Percentiles rank a stretch among this genome's conserved stretches.
Conservation (phyloP, 2,113 vertebrate genomes). For the Halichoerus grypus region DNA sequence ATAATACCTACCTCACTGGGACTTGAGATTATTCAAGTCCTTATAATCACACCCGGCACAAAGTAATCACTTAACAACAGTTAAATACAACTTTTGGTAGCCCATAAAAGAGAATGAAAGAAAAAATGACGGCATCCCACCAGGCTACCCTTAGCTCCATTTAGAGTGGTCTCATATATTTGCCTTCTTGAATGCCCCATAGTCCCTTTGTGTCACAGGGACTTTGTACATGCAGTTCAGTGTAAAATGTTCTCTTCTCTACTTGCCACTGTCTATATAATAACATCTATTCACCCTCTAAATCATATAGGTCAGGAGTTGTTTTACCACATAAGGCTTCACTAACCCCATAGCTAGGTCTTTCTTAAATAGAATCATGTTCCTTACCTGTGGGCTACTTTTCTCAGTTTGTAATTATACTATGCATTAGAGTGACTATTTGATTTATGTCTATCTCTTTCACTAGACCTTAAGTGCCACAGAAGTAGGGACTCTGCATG, state of each 20-base stretch:
- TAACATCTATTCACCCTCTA: conserved; percentile 15
- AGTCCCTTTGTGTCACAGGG: background rate
- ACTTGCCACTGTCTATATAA: background rate
- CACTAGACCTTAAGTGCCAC: background rate
- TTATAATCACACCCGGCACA: conserved; percentile 16
- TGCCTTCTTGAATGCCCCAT: background rate
- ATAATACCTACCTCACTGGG: background rate
- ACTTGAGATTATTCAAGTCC: conserved; percentile 20
- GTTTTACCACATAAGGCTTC: background rate
- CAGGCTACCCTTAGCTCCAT: conserved; percentile 15
- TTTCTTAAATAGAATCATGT: conserved; percentile 40
- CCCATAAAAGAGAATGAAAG: background rate
- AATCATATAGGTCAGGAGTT: background rate
- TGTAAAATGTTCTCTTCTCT: conserved; percentile 16
- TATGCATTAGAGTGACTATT: background rate
- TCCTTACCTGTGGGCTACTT: conserved; percentile 1
- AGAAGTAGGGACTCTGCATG: background rate
- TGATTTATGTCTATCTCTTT: background rate
- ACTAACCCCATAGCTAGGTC: background rate
- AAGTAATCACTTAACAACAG: background rate
- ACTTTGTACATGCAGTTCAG: background rate
- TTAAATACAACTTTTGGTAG: background rate
- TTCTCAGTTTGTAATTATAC: conserved; percentile 27
- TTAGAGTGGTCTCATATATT: background rate
- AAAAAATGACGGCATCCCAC: background rate